Base-by-base conservation (phyloP, 2,797 vertebrate genomes). In the Coregonus sp. region DNA sequence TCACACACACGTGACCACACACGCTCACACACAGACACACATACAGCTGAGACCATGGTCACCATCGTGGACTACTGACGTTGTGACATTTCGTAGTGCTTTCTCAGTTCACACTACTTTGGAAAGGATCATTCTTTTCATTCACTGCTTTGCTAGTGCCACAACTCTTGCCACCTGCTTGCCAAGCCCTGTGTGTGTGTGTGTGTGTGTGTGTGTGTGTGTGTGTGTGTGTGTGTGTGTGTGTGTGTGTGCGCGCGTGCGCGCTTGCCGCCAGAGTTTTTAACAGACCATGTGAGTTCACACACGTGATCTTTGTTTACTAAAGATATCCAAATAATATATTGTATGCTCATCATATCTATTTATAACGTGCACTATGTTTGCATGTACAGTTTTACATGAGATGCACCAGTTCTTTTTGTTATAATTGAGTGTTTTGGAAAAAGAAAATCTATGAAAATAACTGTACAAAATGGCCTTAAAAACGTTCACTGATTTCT, bases 361-460 rank as follows among this genome's bases (percentile, higher is more conserved):
- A 93, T 93, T 91, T 90, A 94, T 93, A 90, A 90, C 85, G 92
- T 94, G 94, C 95, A 95, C 92, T 92, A 91, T 88, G 95, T 96
- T 95, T 97, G 96, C 97, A 97, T 97, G 97, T 96, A 95, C 95
- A 97, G 94, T 98, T 98, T 96, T 96, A 97, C 90, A 93, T 92
- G 88, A 93, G 95, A 95, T 92, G 92, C 95, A 96, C 93, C 89
- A 76, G 90, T 92, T 91, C 84, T 87, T 91, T 92, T 93, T 92
- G 89, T 91, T 92, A 71, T 91, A 89, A 90, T 87, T 86, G 88
- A 77, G 92, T 95, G 90, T 94, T 92, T 94, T 92, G 81, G 82
- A 91, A 89, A 78, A 76, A 86, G 81, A 71, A 78, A 77, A 81
- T 89, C 76, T 87, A 81, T 89, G 85, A 91, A 85, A 91, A 87